Evolutionary conservation across 2,888 invertebrate species (phyloP).

Genomic region (Erynnis tages): DNA sequence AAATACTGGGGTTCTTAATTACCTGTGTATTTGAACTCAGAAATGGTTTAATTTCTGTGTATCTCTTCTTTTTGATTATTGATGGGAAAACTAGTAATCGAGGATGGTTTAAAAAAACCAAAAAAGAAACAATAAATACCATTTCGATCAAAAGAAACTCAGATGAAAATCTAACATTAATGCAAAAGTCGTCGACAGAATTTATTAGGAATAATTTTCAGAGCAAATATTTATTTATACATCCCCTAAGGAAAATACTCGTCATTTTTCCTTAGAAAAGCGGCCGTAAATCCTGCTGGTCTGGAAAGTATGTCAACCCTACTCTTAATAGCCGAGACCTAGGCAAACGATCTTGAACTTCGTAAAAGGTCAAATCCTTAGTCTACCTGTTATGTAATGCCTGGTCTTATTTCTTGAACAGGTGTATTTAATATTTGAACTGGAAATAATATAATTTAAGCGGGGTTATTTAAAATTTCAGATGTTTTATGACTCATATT

Average conservation of each 20-base stretch:
- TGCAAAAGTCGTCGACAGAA: neutral
- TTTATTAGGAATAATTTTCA: neutral
- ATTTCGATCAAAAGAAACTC: no score
- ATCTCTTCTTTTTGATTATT: no score
- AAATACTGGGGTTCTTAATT: no score
- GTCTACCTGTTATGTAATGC: neutral
- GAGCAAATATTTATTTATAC: neutral
- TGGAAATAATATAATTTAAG: no score
- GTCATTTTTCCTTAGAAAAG: slow-evolving; percentile 1
- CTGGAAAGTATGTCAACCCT: slow-evolving; percentile 14
- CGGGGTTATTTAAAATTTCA: no score
- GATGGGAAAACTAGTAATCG: no score
- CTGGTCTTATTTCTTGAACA: neutral
- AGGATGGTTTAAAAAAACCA: no score
- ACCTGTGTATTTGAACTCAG: no score
- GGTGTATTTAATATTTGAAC: neutral
- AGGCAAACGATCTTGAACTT: slow-evolving; percentile 21
- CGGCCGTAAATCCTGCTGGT: slow-evolving; percentile 1
- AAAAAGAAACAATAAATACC: no score
- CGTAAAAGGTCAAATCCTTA: slow-evolving; percentile 9
- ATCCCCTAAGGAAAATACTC: neutral
- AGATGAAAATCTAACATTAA: no score
- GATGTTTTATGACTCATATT: no score
- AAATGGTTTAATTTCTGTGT: no score
- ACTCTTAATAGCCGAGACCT: slow-evolving; percentile 15